Base-by-base conservation (phyloP, 2,113 vertebrate genomes). In the Poeciliopsis retropinna region DNA sequence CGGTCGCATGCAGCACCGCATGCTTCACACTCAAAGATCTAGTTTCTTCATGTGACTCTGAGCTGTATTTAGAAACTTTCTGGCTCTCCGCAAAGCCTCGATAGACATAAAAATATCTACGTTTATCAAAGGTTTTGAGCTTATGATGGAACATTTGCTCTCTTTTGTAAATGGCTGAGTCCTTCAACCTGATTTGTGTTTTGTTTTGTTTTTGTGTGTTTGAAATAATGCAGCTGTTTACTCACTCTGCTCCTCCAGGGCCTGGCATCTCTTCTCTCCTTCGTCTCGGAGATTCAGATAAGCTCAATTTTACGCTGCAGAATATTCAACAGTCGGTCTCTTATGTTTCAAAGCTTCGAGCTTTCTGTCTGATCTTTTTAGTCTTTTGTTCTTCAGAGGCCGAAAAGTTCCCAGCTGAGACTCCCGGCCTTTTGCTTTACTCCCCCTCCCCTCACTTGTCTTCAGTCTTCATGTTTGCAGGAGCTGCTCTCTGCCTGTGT, bases 41-140 rank as follows among this genome's bases (percentile, higher is more conserved):
- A 31, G 75, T 94, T 94, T 89, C 92, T 76, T 75, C 92, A 93
- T 90, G 91, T 94, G 92, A 94, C 85, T 51, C 73, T 19, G 75
- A 70, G 89, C 92, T 90, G 86, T 83, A 93, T 93, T 93, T 94
- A 94, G 92, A 90, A 76, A 32, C 72, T 29, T 47, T 57, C 22
- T 68, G 60, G 73, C 74, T 83, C 80, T 83, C 78, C 79, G 80
- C 83, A 27, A 67, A 86, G 80, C 72, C 27, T 28, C 5, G 51
- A 31, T 25, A 44, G 62, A 80, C 30, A 32, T 25, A 1, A 30
- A 34, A 14, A 32, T 44, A n/a, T 51, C 19, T 39, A 8, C 1
- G n/a, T 22, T 30, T 12, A 15, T 62, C 2, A 47, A 29, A 19
- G 19, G 25, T 25, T 61, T n/a, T 13, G 32, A 37, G 12, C n/a